Base-by-base conservation (phyloP, 1,140 invertebrate genomes). In the Drosophila gunungcola region DNA sequence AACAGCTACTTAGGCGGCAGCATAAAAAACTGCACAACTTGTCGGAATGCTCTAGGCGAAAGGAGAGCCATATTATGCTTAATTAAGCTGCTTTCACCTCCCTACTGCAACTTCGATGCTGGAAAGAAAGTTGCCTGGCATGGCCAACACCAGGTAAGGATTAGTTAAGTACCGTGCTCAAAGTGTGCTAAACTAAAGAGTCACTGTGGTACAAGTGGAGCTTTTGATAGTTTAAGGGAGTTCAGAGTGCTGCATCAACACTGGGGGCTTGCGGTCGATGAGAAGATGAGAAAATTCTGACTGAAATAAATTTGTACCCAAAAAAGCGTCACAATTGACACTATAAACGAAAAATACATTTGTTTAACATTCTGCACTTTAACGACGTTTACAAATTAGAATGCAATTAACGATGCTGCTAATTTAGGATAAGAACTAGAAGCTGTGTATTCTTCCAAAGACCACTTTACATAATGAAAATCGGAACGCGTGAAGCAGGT, bases 11-110 rank as follows among this genome's bases (percentile, higher is more conserved):
- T 84, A 80, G 62, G 46, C 46, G 51, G 74, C 12, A 27, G 41
- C 51, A 60, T 58, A 48, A 64, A 45, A 73, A 49, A 53, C 41
- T 42, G 21, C 25, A 16, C 48, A 48, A 39, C 49, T 45, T 45
- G 48, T 25, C 51, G 68, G 55, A 78, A 69, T 70, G 49, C 72
- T 69, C 62, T 57, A 51, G 56, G 56, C 53, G 51, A 49, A 45
- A 41, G 39, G 16, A 64, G 57, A 65, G 62, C 75, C 78, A 68
- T 88, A 83, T 89, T 89, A 89, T 88, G 84, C 83, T 77, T 88
- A 88, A 88, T 88, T 89, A 88, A 88, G 84, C 86, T 70, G 75
- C 78, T 77, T 75, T 68, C 32, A 62, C 7, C 55, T 5, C 49
- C 34, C 13, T 46, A 5, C 21, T 65, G 65, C 57, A 46, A 62